Base-by-base conservation (phyloP, 2,888 invertebrate genomes). In the Chironomus riparius region DNA sequence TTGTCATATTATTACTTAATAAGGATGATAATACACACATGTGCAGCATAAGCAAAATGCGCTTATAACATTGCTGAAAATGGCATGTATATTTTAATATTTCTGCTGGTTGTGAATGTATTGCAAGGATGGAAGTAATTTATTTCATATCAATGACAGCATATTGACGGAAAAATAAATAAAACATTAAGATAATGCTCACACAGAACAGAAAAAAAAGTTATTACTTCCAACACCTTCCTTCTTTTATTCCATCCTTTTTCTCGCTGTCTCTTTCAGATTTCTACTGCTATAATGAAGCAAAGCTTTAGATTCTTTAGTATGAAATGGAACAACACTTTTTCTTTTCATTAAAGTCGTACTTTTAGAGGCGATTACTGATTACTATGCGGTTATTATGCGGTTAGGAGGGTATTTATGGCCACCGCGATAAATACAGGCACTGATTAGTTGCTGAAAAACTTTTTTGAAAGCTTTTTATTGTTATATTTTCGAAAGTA, bases 151-250 rank as follows among this genome's bases (percentile, higher is more conserved):
- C 65, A 65, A 65, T 24, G 24, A 65, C 65, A 24, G 24, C 65
- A 65, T 24, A 68, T 68, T 68, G 15, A 47, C 28, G 68, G 68
- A 68, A 68, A 68, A 38, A 68, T 68, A 68, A 68, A 68, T 68
- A 68, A 28, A 68, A 21, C 68, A 47, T 68, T 68, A 68, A 68
- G 68, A 68, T 68, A 68, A 68, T 65, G 65, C 65, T 65, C 18
- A 22, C 56, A 56, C n/a, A 56, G 56, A 18, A 56, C 6, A 18
- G 56, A 68, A 18, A 28, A 38, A 38, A 28, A 28, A 38, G 15
- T 68, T 68, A 68, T 68, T 68, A 68, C 68, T 68, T 68, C 68
- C 68, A 68, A 21, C 56, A 56, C 56, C 56, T 56, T 56, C 56
- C 56, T 56, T 56, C 56, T 15, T 56, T 56, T 18, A 56, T 56